Conservation (phyloP, 2,113 vertebrate genomes). For the Sitta europaea region DNA sequence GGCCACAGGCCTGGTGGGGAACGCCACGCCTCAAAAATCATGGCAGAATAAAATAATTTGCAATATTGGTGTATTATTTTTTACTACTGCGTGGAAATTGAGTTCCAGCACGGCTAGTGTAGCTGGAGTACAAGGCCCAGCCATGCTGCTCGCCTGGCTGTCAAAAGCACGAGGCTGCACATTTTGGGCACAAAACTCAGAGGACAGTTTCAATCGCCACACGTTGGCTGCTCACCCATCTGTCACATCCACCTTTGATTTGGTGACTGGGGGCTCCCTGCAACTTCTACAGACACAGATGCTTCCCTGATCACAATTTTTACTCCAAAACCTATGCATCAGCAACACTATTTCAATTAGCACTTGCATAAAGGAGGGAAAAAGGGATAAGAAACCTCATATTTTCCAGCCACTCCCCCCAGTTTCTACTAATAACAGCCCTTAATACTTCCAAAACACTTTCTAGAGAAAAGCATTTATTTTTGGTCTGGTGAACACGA, state of each 20-base stretch:
- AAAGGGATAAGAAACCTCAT: neutral
- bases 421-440: neutral
- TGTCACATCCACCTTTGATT: neutral
- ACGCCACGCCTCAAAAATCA: rapidly evolving
- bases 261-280: neutral
- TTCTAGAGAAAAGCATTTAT: neutral
- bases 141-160: neutral
- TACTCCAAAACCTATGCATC: neutral
- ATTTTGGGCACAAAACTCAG: neutral
- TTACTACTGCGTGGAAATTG: neutral
- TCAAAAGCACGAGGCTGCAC: rapidly evolving
- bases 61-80: rapidly evolving
- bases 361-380: neutral
- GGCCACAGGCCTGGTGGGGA: rapidly evolving
- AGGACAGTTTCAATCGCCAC: neutral
- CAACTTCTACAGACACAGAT: neutral
- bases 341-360: neutral
- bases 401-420: neutral
- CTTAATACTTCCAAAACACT: neutral
- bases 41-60: rapidly evolving
- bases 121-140: neutral
- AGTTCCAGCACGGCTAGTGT: rapidly evolving
- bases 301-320: neutral
- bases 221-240: neutral
- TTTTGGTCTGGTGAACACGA: neutral